Conservation (phyloP, 2,113 vertebrate genomes). For the Melanocharis versteri region DNA sequence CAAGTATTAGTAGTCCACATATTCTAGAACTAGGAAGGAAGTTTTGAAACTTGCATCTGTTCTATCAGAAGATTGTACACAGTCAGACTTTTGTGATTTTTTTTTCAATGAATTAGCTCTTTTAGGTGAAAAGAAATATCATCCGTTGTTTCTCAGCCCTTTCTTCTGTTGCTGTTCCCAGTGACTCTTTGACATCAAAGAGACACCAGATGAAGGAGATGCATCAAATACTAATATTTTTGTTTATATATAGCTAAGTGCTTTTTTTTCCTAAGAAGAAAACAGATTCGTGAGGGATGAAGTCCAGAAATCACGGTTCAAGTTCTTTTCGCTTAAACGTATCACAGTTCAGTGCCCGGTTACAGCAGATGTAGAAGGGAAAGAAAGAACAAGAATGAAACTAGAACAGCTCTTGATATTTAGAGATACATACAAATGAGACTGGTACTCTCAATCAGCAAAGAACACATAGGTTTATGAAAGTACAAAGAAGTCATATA, state of each 20-base stretch:
- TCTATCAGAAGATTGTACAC: neutral
- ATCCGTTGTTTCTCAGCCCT: neutral
- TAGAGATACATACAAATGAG: neutral
- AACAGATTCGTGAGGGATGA: neutral
- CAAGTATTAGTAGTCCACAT: neutral
- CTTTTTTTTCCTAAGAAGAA: neutral
- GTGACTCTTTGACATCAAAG: neutral
- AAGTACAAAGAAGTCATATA: neutral
- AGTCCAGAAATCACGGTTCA: neutral
- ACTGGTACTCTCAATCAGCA: neutral
- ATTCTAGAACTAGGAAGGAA: neutral
- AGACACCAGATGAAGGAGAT: neutral
- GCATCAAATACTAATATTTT: neutral
- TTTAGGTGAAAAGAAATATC: neutral
- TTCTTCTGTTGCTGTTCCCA: neutral
- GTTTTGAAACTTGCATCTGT: neutral
- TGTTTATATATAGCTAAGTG: neutral
- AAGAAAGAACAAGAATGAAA: neutral
- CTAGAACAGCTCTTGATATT: neutral
- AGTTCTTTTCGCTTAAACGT: neutral
- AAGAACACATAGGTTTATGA: neutral
- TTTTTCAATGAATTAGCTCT: neutral
- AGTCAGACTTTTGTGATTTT: neutral
- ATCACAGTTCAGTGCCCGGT: neutral
- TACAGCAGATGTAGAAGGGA: neutral